Evolutionary conservation across 2,113 vertebrate species (phyloP).

Genomic region (Apeltes quadracus): DNA sequence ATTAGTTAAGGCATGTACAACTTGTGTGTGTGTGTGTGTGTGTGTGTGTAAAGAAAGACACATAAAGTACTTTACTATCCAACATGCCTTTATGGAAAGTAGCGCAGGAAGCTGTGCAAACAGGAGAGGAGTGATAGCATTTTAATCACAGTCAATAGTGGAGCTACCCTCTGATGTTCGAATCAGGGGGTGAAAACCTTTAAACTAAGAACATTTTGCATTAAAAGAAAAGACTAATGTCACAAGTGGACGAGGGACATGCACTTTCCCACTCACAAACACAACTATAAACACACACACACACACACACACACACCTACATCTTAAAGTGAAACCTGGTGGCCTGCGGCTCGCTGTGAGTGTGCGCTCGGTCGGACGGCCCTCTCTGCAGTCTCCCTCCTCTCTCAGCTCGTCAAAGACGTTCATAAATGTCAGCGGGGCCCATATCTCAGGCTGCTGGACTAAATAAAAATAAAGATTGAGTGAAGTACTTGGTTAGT

Average conservation of each 20-base stretch:
- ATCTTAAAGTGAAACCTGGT: slow-evolving; percentile 52
- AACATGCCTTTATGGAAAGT: slow-evolving; percentile 6
- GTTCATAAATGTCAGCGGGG: slow-evolving; percentile 44
- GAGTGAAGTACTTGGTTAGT: slow-evolving; percentile 11
- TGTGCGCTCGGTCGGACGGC: slow-evolving; percentile 66
- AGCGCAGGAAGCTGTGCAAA: slow-evolving; percentile 34
- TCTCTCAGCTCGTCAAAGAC: slow-evolving; percentile 20
- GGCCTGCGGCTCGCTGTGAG: slow-evolving; percentile 48
- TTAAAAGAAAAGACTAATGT: not conserved
- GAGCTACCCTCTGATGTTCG: slow-evolving; percentile 5
- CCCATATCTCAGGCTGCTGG: slow-evolving; percentile 22
- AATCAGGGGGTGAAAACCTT: slow-evolving; percentile 19
- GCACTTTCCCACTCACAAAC: not conserved
- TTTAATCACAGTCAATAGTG: slow-evolving; percentile 50
- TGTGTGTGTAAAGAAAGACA: slow-evolving; percentile 5
- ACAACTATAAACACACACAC: slow-evolving; percentile 2
- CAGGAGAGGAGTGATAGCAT: slow-evolving; percentile 38
- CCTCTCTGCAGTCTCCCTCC: slow-evolving; percentile 14
- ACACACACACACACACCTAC: slow-evolving; percentile 16
- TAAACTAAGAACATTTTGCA: not conserved
- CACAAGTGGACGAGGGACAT: not conserved
- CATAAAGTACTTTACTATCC: slow-evolving; percentile 30
- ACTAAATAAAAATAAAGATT: slow-evolving; percentile 26
- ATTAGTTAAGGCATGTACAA: too few relatives aligned
- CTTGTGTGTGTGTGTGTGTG: too few relatives aligned